A percentile compares a stretch with the other conserved stretches of the same genome.
Conservation (phyloP, 2,113 vertebrate genomes). For the Aldabrachelys gigantea region DNA sequence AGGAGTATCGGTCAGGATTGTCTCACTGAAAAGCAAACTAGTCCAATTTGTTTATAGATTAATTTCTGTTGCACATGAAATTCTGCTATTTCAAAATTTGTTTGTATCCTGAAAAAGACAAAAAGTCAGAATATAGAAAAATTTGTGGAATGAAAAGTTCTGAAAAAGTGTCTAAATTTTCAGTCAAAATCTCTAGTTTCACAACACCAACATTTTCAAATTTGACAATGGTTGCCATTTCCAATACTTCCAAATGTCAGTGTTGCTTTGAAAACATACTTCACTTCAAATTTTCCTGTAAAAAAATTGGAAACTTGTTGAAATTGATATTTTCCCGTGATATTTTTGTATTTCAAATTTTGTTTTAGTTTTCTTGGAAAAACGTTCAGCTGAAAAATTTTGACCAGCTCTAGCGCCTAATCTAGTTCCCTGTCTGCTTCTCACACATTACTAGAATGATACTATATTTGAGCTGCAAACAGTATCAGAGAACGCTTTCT, state of each 20-base stretch:
- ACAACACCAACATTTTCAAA: not conserved
- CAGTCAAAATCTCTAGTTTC: not conserved
- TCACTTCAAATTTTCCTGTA: not conserved
- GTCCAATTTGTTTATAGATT: conserved; percentile 38
- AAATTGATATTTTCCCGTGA: not conserved
- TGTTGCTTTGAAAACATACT: not conserved
- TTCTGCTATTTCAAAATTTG: not conserved
- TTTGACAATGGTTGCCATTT: not conserved
- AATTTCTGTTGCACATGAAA: not conserved
- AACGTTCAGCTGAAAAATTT: not conserved
- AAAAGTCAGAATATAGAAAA: not conserved
- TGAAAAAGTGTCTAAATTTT: not conserved
- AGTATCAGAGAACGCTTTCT: not conserved
- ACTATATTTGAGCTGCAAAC: not conserved
- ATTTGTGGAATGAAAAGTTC: not conserved
- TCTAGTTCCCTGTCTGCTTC: not conserved
- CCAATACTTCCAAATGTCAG: not conserved
- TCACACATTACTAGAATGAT: conserved; percentile 16
- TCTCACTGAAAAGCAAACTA: conserved; percentile 32
- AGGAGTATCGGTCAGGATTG: not conserved
- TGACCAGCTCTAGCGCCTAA: not conserved
- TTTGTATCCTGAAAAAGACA: not conserved
- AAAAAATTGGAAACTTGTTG: not conserved
- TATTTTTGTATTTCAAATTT: not conserved
- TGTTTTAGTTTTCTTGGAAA: conserved; percentile 5